A percentile compares a stretch with the other conserved stretches of the same genome.
phyloP scores from a whole-genome alignment of 2,797 vertebrate genomes.

The Enteromius unitaeniatus region DNA sequence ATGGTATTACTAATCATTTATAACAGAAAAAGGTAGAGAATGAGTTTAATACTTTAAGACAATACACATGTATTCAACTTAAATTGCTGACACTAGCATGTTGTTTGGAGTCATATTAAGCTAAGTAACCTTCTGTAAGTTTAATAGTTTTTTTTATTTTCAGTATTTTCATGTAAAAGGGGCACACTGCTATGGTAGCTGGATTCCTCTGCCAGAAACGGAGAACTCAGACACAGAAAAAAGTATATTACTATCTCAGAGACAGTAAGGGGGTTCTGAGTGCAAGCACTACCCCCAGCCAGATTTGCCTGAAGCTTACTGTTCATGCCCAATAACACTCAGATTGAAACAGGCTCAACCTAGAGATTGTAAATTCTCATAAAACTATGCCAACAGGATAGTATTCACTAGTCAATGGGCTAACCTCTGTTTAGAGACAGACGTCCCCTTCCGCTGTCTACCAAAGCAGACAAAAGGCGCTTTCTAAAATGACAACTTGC shows the following conservation, averaged over 20 bases:
- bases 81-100: not conserved
- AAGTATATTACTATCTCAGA: not conserved
- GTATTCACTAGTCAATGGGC: not conserved
- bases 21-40: not conserved
- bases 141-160: not conserved
- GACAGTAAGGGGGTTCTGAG: not conserved
- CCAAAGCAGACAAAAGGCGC: not conserved
- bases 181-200: not conserved
- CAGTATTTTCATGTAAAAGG: not conserved
- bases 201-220: not conserved
- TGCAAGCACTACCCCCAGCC: not conserved
- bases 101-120: not conserved
- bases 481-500: not conserved
- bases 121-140: not conserved
- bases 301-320: not conserved
- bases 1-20: not conserved
- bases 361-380: not conserved
- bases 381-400: not conserved
- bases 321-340: not conserved
- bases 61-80: not conserved
- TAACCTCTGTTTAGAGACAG: not conserved
- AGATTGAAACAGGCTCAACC: not conserved
- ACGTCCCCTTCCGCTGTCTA: not conserved
- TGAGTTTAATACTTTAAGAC: not conserved
- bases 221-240: not conserved